phyloP scores from a whole-genome alignment of 2,888 invertebrate species.

The Mylabris sibirica region DNA sequence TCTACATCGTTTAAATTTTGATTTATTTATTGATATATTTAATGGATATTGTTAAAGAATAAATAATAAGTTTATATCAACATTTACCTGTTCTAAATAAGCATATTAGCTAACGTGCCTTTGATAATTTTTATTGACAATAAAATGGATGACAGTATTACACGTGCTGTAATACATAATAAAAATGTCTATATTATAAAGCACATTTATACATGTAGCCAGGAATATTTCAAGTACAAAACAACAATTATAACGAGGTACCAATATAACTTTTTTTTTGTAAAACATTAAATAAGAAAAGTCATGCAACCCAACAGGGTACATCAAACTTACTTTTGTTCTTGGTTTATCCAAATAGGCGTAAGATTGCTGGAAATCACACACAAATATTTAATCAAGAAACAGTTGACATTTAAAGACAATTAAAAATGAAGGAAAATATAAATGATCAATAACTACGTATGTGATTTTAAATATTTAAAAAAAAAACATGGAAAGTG shows the following conservation, averaged over 20 bases:
- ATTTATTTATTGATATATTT: not conserved
- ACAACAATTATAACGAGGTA: not conserved
- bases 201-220: not conserved
- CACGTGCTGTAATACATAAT: not conserved
- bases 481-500: too few relatives aligned
- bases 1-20: not conserved
- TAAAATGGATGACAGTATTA: not conserved
- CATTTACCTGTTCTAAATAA: not conserved
- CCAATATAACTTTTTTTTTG: not conserved
- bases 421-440: too few relatives aligned
- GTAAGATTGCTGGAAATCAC: slow-evolving; percentile 50
- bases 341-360: slow-evolving; percentile 54
- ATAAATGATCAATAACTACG: too few relatives aligned
- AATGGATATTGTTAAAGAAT: not conserved
- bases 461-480: too few relatives aligned
- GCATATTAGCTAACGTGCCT: not conserved
- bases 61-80: not conserved
- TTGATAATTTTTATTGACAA: not conserved
- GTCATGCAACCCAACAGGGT: slow-evolving; percentile 8
- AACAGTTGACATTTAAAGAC: not conserved
- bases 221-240: not conserved
- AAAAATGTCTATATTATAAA: not conserved
- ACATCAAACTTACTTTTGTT: slow-evolving; percentile 52
- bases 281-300: slow-evolving; percentile 10
- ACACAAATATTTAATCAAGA: slow-evolving; percentile 9